Conservation (phyloP, 2,797 vertebrate species). For the Meriones psammophilus region DNA sequence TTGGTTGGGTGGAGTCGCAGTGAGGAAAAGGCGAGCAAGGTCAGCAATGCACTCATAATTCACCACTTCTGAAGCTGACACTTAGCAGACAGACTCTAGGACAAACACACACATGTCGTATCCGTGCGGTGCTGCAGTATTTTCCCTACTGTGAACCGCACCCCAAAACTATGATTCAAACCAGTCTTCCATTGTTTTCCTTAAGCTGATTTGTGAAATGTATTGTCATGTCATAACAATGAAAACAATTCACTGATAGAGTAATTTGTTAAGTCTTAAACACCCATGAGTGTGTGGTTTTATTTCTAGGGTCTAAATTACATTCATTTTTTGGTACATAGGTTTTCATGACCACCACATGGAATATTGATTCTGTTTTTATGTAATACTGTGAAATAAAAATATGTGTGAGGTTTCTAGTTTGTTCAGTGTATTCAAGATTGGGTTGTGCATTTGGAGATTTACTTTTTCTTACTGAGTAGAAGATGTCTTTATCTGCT, state of each 20-base stretch:
- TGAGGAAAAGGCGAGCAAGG: neutral
- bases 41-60: neutral
- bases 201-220: neutral
- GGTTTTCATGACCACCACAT: neutral
- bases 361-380: neutral
- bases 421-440: no score
- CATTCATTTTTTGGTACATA: fast-evolving
- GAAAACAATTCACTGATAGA: neutral
- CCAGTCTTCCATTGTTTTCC: neutral
- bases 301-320: neutral
- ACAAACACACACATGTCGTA: neutral
- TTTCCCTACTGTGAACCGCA: neutral
- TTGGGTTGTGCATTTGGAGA: neutral
- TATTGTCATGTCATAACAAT: neutral
- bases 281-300: neutral
- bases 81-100: neutral
- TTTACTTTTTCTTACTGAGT: neutral
- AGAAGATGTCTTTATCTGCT: neutral
- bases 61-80: neutral
- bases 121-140: neutral
- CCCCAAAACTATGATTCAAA: neutral
- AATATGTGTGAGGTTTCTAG: neutral
- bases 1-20: neutral
- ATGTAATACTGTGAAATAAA: neutral
- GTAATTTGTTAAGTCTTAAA: neutral